These are phyloP conservation scores for Oreochromis niloticus DNA, from an alignment of 2,113 vertebrate species.

Conservation along the genomic window DNA sequence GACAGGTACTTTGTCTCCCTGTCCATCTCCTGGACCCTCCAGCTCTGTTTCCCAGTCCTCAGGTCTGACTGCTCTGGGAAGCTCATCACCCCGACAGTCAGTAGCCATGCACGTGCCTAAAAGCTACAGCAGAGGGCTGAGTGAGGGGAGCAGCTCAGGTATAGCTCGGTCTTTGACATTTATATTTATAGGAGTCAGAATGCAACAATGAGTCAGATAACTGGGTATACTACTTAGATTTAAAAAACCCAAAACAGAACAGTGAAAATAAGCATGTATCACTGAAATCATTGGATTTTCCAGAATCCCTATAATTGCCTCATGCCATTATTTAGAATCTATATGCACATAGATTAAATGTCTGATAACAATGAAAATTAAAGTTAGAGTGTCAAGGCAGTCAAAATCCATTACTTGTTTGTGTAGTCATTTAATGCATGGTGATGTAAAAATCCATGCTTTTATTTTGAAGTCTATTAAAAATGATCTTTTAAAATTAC, in stretches of 20 bases:
- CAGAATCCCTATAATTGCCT: not conserved
- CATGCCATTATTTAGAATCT: not conserved
- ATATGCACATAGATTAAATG: not conserved
- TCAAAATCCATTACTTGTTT: not conserved
- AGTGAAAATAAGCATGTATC: not conserved
- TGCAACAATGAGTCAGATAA: not conserved
- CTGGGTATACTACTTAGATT: not conserved
- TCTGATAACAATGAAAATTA: not conserved
- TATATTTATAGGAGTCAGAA: not conserved
- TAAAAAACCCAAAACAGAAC: not conserved
- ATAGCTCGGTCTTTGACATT: not conserved
- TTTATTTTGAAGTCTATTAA: not conserved
- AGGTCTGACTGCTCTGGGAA: constrained; percentile 70
- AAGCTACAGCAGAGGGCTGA: constrained; percentile 77
- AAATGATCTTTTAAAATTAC: not conserved
- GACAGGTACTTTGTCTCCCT: constrained; percentile 76
- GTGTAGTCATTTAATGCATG: not conserved
- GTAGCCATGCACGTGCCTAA: constrained; percentile 83
- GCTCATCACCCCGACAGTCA: constrained; percentile 85
- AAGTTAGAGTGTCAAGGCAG: not conserved
- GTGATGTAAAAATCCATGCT: not conserved
- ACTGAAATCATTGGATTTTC: not conserved
- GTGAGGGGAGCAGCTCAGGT: constrained; percentile 79
- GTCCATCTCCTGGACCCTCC: constrained; percentile 75
- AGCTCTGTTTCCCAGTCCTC: constrained; percentile 77